Percentiles rank a stretch among this genome's conserved stretches.
Evolutionary conservation across 2,888 invertebrate genomes (phyloP).

Genomic region (Conops quadrifasciatus): DNA sequence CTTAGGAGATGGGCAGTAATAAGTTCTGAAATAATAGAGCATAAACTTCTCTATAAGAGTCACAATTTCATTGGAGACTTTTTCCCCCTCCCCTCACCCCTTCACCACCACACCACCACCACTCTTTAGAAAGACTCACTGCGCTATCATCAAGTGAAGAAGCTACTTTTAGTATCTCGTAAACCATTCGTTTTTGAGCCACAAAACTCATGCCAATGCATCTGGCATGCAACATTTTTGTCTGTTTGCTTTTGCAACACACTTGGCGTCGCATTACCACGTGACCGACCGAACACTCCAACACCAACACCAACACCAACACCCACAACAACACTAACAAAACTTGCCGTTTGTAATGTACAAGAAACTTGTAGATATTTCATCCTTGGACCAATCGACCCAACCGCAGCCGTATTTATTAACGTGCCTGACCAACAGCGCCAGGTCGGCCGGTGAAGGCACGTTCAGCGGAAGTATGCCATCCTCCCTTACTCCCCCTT

Average conservation of each 20-base stretch:
- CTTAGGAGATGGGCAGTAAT: too few relatives aligned
- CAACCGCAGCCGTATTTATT: too few relatives aligned
- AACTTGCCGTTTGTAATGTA: not conserved
- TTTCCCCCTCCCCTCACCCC: too few relatives aligned
- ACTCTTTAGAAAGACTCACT: too few relatives aligned
- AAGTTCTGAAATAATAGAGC: too few relatives aligned
- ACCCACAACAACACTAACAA: not conserved
- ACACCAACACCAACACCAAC: not conserved
- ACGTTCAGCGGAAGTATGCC: not conserved
- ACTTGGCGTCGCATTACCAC: not conserved
- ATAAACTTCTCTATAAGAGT: too few relatives aligned
- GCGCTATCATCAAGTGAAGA: too few relatives aligned
- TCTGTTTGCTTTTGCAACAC: not conserved
- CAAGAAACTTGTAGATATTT: not conserved
- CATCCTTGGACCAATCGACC: conserved; percentile 27
- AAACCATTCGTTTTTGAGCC: too few relatives aligned
- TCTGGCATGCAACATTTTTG: conserved; percentile 11
- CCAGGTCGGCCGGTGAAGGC: too few relatives aligned
- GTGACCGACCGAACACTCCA: conserved; percentile 12
- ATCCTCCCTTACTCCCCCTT: not conserved
- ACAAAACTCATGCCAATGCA: conserved; percentile 5
- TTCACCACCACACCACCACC: too few relatives aligned
- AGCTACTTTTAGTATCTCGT: too few relatives aligned
- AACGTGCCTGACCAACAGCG: conserved; percentile 3
- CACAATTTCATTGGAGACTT: too few relatives aligned